These are phyloP conservation scores for Epinephelus malabaricus DNA, from an alignment of 2,797 vertebrate species.

Conservation along the genomic window DNA sequence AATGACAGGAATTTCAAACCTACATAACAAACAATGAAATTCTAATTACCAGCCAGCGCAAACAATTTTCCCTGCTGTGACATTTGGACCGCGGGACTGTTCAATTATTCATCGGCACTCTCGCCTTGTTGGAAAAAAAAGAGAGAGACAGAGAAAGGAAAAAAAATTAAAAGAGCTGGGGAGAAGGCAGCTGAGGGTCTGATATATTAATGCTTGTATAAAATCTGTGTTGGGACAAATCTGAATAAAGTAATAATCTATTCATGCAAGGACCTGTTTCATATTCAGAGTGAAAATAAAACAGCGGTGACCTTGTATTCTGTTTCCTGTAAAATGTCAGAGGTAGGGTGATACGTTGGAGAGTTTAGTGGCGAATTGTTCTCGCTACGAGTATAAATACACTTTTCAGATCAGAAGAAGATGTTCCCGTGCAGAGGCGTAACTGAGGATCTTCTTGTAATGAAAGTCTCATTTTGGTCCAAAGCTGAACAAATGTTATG, in stretches of 20 bases:
- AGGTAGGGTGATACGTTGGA: slow-evolving; percentile 66
- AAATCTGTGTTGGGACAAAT: slow-evolving; percentile 81
- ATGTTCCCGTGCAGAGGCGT: slow-evolving; percentile 65
- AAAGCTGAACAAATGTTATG: slow-evolving; percentile 81
- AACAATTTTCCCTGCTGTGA: slow-evolving; percentile 86
- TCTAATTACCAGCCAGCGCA: slow-evolving; percentile 85
- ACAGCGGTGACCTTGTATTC: slow-evolving; percentile 78
- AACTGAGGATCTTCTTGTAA: slow-evolving; percentile 67
- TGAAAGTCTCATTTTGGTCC: slow-evolving; percentile 77
- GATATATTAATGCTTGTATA: slow-evolving; percentile 74
- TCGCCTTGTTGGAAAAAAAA: slow-evolving; percentile 58
- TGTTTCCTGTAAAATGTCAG: slow-evolving; percentile 79
- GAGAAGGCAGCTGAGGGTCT: slow-evolving; percentile 52
- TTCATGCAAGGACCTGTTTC: slow-evolving; percentile 74
- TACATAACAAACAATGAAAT: slow-evolving; percentile 88
- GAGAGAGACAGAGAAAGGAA: neutral
- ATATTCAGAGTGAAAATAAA: slow-evolving; percentile 78
- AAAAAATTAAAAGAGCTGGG: slow-evolving; percentile 58
- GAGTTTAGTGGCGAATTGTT: slow-evolving; percentile 75
- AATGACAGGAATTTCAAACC: slow-evolving; percentile 83
- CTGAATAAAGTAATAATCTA: slow-evolving; percentile 85
- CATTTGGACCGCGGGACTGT: slow-evolving; percentile 86
- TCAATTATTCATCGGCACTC: slow-evolving; percentile 87
- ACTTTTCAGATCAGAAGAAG: slow-evolving; percentile 68
- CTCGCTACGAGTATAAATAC: slow-evolving; percentile 74